Percentiles rank a stretch among this genome's conserved stretches.
Evolutionary conservation across 1,140 invertebrate species (phyloP).

Genomic region (Vanessa tameamea): DNA sequence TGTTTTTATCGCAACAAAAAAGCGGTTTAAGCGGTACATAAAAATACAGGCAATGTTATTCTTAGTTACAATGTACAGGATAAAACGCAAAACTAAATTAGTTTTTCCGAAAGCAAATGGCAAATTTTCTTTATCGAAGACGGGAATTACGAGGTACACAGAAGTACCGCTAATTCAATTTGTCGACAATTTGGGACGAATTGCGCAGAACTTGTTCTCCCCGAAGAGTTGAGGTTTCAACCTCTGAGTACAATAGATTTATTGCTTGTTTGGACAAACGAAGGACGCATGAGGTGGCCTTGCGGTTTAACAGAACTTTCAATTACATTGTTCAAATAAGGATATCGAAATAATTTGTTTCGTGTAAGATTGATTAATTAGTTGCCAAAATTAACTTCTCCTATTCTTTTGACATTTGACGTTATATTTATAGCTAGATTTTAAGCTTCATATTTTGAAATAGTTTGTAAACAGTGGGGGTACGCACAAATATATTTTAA

Average conservation of each 20-base stretch:
- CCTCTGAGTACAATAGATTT: constrained; percentile 33
- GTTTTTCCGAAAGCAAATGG: neutral
- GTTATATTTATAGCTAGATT: no score
- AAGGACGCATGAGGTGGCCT: constrained; percentile 18
- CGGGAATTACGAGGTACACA: neutral
- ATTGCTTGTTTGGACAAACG: constrained; percentile 33
- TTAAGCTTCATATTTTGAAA: neutral
- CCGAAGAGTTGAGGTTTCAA: constrained; percentile 33
- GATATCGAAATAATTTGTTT: constrained; percentile 1
- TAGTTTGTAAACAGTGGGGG: constrained; percentile 8
- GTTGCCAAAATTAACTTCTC: no score
- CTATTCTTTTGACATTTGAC: no score
- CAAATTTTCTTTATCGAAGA: constrained; percentile 7
- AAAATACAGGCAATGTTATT: constrained; percentile 5
- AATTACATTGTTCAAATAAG: constrained; percentile 29
- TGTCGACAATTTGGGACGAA: constrained; percentile 29
- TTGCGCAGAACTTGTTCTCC: constrained; percentile 27
- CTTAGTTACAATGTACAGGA: neutral
- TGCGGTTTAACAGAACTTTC: constrained; percentile 27
- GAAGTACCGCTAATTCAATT: constrained; percentile 25
- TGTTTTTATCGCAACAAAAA: neutral
- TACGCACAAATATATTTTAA: constrained; percentile 29
- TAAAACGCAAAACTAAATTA: neutral
- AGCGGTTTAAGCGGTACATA: neutral
- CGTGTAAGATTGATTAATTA: neutral